These are phyloP conservation scores for Cyclura pinguis DNA, from an alignment of 2,797 vertebrate genomes.

Conservation along the genomic window DNA sequence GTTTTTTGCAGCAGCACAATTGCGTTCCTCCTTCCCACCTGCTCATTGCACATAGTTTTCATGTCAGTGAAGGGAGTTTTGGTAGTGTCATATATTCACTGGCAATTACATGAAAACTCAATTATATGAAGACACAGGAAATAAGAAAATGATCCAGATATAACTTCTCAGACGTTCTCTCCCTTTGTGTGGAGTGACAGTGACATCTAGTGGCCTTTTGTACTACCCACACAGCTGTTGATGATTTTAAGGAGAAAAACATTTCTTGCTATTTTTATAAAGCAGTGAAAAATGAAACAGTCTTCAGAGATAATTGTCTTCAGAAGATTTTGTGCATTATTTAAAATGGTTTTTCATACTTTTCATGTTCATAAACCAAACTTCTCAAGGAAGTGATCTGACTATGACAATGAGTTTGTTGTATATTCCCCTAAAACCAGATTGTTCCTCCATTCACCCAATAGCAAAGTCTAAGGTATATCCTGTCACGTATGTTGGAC, in stretches of 20 bases:
- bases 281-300: background rate
- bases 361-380: no score
- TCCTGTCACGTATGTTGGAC: no score
- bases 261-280: background rate
- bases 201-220: conserved; percentile 73
- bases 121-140: background rate
- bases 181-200: conserved; percentile 52
- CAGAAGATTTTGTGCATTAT: no score
- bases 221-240: background rate
- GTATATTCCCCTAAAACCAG: no score
- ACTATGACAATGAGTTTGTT: no score
- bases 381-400: no score
- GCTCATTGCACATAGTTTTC: background rate
- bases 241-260: background rate
- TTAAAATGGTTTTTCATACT: no score
- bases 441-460: no score
- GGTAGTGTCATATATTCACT: background rate
- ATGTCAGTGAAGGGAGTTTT: background rate
- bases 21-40: no score
- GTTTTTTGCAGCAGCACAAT: background rate
- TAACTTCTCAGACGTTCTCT: background rate
- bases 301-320: no score
- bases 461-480: no score
- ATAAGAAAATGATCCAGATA: background rate
- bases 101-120: background rate